Evolutionary conservation across 2,888 invertebrate species (phyloP).

Genomic region (Dicyrtoma fusca): DNA sequence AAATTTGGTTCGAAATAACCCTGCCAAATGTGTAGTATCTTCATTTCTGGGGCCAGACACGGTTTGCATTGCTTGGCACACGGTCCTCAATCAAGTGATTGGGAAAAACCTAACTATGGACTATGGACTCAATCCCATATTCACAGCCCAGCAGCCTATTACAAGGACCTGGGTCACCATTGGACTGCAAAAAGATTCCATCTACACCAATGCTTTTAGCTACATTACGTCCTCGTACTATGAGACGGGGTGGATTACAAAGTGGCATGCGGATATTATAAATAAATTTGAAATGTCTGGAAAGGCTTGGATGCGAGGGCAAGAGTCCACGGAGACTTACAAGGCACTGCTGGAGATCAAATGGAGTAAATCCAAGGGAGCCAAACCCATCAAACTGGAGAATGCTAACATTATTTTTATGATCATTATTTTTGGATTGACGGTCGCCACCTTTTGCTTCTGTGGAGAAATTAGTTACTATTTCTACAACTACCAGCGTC

Average conservation of each 20-base stretch:
- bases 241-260: constrained; percentile 27
- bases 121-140: constrained; percentile 10
- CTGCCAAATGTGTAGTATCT: constrained; percentile 18
- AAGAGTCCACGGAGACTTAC: background rate
- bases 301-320: constrained; percentile 17
- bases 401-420: constrained; percentile 7
- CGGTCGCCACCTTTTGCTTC: background rate
- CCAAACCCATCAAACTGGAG: background rate
- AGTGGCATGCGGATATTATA: constrained; percentile 30
- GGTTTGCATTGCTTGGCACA: constrained; percentile 34
- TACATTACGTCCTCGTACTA: constrained; percentile 26
- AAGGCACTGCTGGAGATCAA: background rate
- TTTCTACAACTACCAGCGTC: no score
- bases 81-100: constrained; percentile 24
- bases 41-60: constrained; percentile 21
- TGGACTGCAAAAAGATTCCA: constrained; percentile 38
- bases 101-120: constrained; percentile 27
- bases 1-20: constrained; percentile 17
- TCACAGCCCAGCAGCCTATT: background rate
- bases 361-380: background rate
- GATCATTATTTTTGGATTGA: background rate
- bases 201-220: constrained; percentile 24
- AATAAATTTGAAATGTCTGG: constrained; percentile 1
- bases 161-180: constrained; percentile 34
- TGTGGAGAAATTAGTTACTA: no score